phyloP scores from a whole-genome alignment of 2,888 invertebrate species.

The Fabriciana adippe region DNA sequence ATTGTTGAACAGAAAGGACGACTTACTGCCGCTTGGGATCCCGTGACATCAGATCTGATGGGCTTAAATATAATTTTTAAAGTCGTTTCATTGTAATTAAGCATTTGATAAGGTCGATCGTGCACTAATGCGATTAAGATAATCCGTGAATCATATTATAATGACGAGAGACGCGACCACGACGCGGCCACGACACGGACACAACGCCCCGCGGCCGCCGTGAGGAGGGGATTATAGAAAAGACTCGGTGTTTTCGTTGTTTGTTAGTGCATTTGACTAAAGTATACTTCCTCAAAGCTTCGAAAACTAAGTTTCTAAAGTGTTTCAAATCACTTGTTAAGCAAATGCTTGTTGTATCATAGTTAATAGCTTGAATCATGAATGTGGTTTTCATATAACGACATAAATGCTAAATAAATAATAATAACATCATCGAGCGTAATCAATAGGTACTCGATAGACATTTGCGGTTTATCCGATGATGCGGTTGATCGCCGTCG shows the following conservation, averaged over 20 bases:
- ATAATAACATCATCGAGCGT: neutral
- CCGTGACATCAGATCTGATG: slow-evolving; percentile 9
- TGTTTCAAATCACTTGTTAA: no score
- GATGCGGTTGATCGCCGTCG: slow-evolving; percentile 7
- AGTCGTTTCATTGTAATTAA: slow-evolving; percentile 52
- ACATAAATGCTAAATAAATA: no score
- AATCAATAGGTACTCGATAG: slow-evolving; percentile 3
- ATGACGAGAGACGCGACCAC: neutral
- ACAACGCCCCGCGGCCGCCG: neutral
- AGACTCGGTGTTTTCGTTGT: no score
- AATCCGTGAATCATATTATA: slow-evolving; percentile 37
- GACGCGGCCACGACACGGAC: neutral
- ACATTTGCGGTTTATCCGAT: slow-evolving; percentile 1
- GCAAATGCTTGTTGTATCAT: no score
- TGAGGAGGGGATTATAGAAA: neutral
- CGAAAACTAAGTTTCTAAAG: no score
- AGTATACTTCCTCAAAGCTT: no score
- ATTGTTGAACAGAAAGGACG: neutral
- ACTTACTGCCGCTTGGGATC: slow-evolving; percentile 1
- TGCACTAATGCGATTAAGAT: slow-evolving; percentile 49
- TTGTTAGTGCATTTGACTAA: no score
- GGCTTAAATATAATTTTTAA: slow-evolving; percentile 12
- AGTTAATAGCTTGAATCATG: no score
- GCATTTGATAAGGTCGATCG: slow-evolving; percentile 48
- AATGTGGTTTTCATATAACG: no score